These are phyloP conservation scores for Formica selysi DNA, from an alignment of 1,140 invertebrate genomes.

Conservation along the genomic window DNA sequence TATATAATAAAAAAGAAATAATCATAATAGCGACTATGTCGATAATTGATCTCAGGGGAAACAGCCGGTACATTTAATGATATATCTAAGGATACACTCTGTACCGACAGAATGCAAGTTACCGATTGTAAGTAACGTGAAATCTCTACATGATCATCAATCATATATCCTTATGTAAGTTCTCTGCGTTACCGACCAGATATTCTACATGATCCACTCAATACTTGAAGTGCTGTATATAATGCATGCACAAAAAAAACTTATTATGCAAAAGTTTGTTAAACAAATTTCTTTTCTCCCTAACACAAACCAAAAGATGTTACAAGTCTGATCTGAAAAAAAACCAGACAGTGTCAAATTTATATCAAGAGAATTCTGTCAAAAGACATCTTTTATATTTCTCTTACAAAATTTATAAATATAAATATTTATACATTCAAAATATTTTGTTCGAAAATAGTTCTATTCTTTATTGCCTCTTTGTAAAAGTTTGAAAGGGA, in stretches of 20 bases:
- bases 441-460: background rate
- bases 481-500: background rate
- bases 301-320: background rate
- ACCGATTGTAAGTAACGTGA: background rate
- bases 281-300: background rate
- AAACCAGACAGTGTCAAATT: background rate
- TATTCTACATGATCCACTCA: background rate
- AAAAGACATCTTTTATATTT: background rate
- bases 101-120: background rate
- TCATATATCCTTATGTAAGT: background rate
- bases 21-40: background rate
- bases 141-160: constrained; percentile 7
- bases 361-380: background rate
- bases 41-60: background rate
- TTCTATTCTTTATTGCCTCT: too few species aligned
- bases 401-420: background rate
- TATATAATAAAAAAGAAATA: background rate
- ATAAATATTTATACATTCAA: background rate
- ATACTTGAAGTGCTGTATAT: background rate
- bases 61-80: background rate
- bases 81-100: background rate
- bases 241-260: background rate
- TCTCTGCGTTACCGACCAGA: constrained; percentile 18
- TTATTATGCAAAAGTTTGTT: constrained; percentile 34
- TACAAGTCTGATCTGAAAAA: background rate